These are phyloP conservation scores for Sycophila texana DNA, from an alignment of 2,888 invertebrate species.

Conservation along the genomic window DNA sequence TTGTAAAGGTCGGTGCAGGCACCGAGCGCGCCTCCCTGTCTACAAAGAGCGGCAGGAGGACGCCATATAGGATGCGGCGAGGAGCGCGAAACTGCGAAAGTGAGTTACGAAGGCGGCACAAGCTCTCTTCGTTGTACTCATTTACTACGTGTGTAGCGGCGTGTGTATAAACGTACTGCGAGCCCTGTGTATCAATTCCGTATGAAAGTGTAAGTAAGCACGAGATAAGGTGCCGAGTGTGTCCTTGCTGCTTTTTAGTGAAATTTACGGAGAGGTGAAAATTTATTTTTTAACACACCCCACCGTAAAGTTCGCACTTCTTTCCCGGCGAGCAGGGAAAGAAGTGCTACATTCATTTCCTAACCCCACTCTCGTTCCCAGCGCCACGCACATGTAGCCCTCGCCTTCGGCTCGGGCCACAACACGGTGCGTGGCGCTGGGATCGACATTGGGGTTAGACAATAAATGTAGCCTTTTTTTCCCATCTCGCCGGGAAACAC, in stretches of 20 bases:
- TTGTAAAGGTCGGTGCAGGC: slow-evolving; percentile 38
- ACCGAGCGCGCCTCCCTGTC: slow-evolving; percentile 52
- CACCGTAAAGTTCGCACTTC: too few relatives aligned
- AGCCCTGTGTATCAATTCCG: not conserved
- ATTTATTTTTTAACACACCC: too few relatives aligned
- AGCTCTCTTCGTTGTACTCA: slow-evolving; percentile 38
- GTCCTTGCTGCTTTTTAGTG: too few relatives aligned
- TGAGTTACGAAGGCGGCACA: slow-evolving; percentile 59
- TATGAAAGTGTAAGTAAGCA: not conserved
- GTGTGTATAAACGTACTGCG: slow-evolving; percentile 3
- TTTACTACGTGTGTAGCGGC: slow-evolving; percentile 7
- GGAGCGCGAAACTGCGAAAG: slow-evolving; percentile 51
- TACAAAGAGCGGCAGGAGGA: slow-evolving; percentile 45
- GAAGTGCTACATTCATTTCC: not conserved
- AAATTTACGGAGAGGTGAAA: too few relatives aligned
- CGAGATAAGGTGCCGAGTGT: not conserved
- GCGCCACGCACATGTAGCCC: not conserved
- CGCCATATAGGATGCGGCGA: not conserved
- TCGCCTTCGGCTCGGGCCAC: too few relatives aligned
- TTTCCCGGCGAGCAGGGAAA: too few relatives aligned
- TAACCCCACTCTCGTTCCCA: not conserved
- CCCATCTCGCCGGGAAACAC: not conserved
- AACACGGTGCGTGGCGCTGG: too few relatives aligned
- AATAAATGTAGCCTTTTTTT: too few relatives aligned
- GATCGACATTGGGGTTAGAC: too few relatives aligned